Percentiles rank a stretch among this genome's conserved stretches.
phyloP scores from a whole-genome alignment of 2,113 vertebrate species.

The human (Homo sapiens) region DNA sequence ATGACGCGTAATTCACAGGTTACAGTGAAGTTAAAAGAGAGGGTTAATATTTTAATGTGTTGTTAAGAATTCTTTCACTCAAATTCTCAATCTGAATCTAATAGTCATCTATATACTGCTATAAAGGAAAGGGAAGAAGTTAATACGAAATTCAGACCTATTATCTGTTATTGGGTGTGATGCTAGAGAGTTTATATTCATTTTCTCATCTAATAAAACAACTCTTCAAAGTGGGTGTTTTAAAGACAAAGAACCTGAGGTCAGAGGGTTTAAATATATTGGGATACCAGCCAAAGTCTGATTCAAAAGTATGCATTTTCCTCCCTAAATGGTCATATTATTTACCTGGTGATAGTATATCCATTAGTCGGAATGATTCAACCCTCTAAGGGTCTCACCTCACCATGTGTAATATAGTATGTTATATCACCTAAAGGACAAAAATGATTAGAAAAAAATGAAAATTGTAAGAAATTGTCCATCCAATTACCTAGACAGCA shows the following conservation, averaged over 20 bases:
- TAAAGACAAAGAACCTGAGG: neutral
- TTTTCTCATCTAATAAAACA: neutral
- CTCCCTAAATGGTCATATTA: neutral
- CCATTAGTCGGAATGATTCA: neutral
- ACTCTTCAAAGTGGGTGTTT: neutral
- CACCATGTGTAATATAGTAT: neutral
- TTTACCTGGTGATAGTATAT: neutral
- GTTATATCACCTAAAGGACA: neutral
- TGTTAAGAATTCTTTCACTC: constrained; percentile 44
- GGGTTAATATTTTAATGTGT: constrained; percentile 45
- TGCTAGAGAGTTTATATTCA: neutral
- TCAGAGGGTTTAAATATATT: neutral
- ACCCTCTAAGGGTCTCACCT: neutral
- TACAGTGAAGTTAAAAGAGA: constrained; percentile 46
- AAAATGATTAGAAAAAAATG: neutral
- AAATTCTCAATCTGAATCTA: neutral
- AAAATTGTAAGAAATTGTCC: neutral
- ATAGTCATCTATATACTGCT: neutral
- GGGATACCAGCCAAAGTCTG: neutral
- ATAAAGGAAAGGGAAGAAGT: neutral
- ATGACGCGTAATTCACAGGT: constrained; percentile 24
- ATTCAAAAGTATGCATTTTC: constrained; percentile 13
- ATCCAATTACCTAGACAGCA: neutral
- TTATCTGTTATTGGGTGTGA: neutral
- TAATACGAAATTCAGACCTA: neutral